phyloP scores from a whole-genome alignment of 2,888 invertebrate genomes.

The Dioctria linearis region DNA sequence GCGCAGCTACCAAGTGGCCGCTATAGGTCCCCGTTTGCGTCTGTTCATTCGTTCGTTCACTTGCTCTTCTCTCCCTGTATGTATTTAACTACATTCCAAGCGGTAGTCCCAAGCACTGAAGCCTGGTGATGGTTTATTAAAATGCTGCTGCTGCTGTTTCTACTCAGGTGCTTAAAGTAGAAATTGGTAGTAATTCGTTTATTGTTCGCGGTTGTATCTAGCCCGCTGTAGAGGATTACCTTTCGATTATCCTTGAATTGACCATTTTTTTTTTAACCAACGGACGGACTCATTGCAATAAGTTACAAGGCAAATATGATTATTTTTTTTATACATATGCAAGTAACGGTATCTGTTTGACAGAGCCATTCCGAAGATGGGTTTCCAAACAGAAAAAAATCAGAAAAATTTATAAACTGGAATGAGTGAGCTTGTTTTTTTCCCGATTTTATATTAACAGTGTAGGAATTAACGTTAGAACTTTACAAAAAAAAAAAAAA shows the following conservation, averaged over 20 bases:
- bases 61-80: background rate
- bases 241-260: constrained; percentile 14
- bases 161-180: constrained; percentile 14
- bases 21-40: background rate
- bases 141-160: background rate
- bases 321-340: background rate
- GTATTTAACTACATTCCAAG: constrained; percentile 13
- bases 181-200: constrained; percentile 16
- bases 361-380: too few relatives aligned
- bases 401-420: too few relatives aligned
- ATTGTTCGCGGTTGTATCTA: background rate
- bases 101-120: constrained; percentile 10
- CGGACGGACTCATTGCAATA: background rate
- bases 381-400: too few relatives aligned
- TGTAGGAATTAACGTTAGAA: too few relatives aligned
- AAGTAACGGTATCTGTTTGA: too few relatives aligned
- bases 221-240: constrained; percentile 4
- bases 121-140: background rate
- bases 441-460: too few relatives aligned
- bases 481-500: too few relatives aligned
- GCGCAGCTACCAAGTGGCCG: background rate
- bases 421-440: too few relatives aligned
- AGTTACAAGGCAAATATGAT: background rate
- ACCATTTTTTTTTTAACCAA: constrained; percentile 1
- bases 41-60: background rate